Percentiles rank a stretch among this genome's conserved stretches.
Conservation (phyloP, 1,140 invertebrate species). For the Steinernema khuongi region DNA sequence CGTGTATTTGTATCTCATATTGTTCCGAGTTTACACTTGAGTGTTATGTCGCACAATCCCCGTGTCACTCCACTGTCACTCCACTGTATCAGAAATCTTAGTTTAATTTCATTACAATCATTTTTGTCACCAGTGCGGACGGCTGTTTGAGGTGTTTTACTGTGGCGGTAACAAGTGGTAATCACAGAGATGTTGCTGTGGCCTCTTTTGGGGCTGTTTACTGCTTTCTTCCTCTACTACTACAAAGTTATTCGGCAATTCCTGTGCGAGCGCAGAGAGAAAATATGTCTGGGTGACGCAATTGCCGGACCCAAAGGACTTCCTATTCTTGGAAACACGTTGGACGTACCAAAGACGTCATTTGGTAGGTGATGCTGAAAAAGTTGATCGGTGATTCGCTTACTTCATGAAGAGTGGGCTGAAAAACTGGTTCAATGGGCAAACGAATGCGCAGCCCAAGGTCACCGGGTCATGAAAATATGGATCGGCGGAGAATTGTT, state of each 20-base stretch:
- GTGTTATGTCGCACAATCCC: no score
- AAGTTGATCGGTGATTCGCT: not conserved
- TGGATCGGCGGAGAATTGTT: slow-evolving; percentile 10
- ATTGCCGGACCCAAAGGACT: not conserved
- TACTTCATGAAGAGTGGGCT: slow-evolving; percentile 19
- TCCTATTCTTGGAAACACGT: slow-evolving; percentile 18
- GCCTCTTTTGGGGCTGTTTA: not conserved
- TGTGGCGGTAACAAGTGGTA: no score
- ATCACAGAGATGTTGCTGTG: slow-evolving; percentile 1
- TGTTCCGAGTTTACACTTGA: no score
- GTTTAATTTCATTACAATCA: no score
- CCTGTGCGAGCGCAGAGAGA: not conserved
- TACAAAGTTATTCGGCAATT: not conserved
- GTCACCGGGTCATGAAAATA: slow-evolving; percentile 11
- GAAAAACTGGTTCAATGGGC: slow-evolving; percentile 15
- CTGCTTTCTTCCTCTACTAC: not conserved
- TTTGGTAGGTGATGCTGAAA: not conserved
- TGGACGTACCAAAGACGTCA: slow-evolving; percentile 5
- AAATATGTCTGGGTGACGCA: not conserved
- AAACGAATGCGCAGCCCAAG: slow-evolving; percentile 8
- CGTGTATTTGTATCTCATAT: no score
- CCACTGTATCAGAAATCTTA: no score
- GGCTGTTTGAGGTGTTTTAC: no score
- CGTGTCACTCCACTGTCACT: no score
- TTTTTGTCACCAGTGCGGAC: no score